Evolutionary conservation across 2,888 invertebrate species (phyloP), one percentile per base, ranked within the genome.

Genomic region (Cryptus viduatorius): DNA sequence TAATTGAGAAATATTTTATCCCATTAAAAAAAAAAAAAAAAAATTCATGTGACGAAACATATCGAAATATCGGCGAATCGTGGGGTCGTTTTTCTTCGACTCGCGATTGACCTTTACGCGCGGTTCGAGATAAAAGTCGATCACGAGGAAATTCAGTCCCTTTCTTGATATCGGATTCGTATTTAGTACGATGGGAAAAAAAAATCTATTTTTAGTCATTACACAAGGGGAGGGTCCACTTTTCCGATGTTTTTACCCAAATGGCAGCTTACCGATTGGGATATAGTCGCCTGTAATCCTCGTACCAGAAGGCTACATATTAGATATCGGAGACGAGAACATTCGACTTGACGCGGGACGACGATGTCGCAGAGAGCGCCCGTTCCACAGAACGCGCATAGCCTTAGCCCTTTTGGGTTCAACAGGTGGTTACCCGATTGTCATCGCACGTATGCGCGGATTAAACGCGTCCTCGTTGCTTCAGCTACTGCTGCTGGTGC

Each of bases 351-450:
- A n/a, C 37, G 42, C 24, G 53, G 64, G 29, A 64, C 50, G 69
- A 50, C 75, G 48, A 64, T 44, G 50, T 61, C 75, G 37, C 44
- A 19, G 42, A 16, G 64, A 48, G 14, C 61, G 37, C 24, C 76
- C 64, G 64, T 50, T 42, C 76, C 44, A 75, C 64, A 37, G 64
- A 61, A 19, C 64, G n/a, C 31, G 19, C 19, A 8, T 16, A 68
- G 75, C 69, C 69, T 78, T 75, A 84, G 68, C 67, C 84, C 77
- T 61, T 78, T 80, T 53, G 78, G 37, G 88, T 89, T 90, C 90
- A 90, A 91, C 90, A 91, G 90, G 90, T 91, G 91, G 89, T 88
- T 90, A 86, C 71, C 86, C 89, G 90, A 90, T 90, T 91, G 90
- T 89, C 89, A 89, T 90, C 88, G 85, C 89, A 90, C 90, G 79